Conservation (phyloP, 2,797 vertebrate species). For the Cephalopachus bancanus region DNA sequence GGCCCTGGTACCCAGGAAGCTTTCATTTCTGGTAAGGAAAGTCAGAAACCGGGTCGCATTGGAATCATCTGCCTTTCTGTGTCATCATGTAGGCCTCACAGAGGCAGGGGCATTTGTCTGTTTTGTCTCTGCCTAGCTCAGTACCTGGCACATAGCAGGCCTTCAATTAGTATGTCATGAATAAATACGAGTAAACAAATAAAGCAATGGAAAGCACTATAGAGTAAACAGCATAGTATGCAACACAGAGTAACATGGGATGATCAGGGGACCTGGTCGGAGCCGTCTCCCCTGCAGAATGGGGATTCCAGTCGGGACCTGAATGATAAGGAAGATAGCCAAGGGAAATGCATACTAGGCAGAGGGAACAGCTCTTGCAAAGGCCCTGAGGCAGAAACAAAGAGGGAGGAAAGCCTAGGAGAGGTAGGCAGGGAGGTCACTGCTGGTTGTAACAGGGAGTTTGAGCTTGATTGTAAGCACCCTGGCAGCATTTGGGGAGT, state of each 20-base stretch:
- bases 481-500: not conserved
- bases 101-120: too few species aligned
- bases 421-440: not conserved
- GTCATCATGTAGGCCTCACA: not conserved
- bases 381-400: not conserved
- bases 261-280: rapidly evolving
- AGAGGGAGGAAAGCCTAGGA: not conserved
- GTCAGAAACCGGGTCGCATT: not conserved
- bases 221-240: not conserved
- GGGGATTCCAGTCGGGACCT: not conserved
- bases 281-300: not conserved
- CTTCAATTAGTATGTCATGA: not conserved
- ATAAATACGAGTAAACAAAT: not conserved
- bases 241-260: not conserved
- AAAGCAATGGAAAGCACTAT: not conserved
- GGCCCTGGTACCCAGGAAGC: not conserved
- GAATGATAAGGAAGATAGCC: not conserved
- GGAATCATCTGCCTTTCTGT: not conserved
- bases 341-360: too few species aligned
- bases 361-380: not conserved
- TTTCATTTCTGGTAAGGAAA: not conserved
- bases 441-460: not conserved
- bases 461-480: not conserved
- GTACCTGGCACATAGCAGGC: not conserved
- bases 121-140: not conserved